Conservation (phyloP, 2,113 vertebrate genomes). For the Spheniscus mendiculus region DNA sequence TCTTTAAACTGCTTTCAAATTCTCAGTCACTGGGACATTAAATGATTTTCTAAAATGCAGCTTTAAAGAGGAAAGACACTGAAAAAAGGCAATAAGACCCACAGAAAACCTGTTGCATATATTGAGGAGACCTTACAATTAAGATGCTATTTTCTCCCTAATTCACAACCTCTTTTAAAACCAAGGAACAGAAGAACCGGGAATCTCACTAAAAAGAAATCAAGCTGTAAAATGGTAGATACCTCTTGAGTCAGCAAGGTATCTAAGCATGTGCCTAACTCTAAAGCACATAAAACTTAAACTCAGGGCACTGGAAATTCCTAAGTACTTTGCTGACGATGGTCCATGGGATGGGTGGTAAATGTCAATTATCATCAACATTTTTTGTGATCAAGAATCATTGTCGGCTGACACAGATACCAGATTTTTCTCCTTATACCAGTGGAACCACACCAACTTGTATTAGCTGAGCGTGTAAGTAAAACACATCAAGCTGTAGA, state of each 20-base stretch:
- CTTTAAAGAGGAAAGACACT: not conserved
- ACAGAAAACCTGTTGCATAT: not conserved
- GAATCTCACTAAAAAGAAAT: not conserved
- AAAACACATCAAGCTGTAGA: not conserved
- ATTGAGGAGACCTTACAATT: not conserved
- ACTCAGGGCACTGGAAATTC: not conserved
- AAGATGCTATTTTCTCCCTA: not conserved
- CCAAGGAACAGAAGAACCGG: not conserved
- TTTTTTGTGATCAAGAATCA: not conserved
- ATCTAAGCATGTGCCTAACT: not conserved
- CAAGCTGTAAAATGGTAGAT: not conserved
- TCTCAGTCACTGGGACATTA: not conserved
- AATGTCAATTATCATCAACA: not conserved
- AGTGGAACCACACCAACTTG: not conserved
- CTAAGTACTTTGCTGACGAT: not conserved
- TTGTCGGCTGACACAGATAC: not conserved
- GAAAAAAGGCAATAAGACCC: not conserved
- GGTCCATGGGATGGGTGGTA: not conserved
- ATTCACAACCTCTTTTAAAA: not conserved
- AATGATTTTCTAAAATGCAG: not conserved
- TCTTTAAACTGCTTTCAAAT: slow-evolving; percentile 39
- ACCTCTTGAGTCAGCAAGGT: not conserved
- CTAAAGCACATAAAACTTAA: not conserved
- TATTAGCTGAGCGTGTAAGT: not conserved
- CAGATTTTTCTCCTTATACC: not conserved